phyloP scores from a whole-genome alignment of 2,888 invertebrate genomes.

The Aleiodes alternator region DNA sequence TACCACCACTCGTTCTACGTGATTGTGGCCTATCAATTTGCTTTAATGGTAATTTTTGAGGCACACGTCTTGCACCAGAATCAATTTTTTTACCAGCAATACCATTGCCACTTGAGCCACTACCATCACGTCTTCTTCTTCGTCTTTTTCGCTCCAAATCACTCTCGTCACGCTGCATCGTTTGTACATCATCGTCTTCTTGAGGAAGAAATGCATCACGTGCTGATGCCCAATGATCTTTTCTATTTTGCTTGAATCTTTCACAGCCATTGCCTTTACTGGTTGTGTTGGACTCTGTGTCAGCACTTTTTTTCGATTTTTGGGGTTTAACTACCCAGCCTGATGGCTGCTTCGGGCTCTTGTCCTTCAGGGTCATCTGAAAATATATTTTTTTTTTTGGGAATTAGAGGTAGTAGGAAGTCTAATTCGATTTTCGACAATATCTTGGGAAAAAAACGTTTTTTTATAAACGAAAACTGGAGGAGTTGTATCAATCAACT shows the following conservation, averaged over 20 bases:
- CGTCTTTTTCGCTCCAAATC: conserved; percentile 64
- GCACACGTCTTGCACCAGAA: conserved; percentile 59
- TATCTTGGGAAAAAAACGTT: too few species aligned
- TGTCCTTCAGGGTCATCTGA: conserved; percentile 71
- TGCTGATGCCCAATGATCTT: conserved; percentile 73
- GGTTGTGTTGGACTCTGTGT: conserved; percentile 64
- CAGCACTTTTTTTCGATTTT: conserved; percentile 66
- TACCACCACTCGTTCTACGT: conserved; percentile 53
- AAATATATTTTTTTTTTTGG: not conserved
- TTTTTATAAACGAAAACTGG: too few species aligned
- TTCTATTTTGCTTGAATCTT: conserved; percentile 66
- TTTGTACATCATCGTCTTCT: conserved; percentile 62
- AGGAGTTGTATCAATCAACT: too few species aligned
- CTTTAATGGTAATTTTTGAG: conserved; percentile 69
- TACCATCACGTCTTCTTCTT: conserved; percentile 62
- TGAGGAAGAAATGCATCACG: conserved; percentile 69
- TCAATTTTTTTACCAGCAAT: conserved; percentile 22
- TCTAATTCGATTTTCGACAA: too few species aligned
- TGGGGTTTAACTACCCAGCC: conserved; percentile 69
- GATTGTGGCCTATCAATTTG: conserved; percentile 62
- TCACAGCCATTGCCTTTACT: conserved; percentile 63
- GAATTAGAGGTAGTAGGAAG: too few species aligned
- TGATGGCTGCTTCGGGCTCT: conserved; percentile 67
- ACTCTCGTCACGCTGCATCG: conserved; percentile 58
- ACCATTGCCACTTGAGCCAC: conserved; percentile 54